A percentile compares a stretch with the other conserved stretches of the same genome.
Evolutionary conservation across 2,888 invertebrate species (phyloP).

Genomic region (Diloba caeruleocephala): DNA sequence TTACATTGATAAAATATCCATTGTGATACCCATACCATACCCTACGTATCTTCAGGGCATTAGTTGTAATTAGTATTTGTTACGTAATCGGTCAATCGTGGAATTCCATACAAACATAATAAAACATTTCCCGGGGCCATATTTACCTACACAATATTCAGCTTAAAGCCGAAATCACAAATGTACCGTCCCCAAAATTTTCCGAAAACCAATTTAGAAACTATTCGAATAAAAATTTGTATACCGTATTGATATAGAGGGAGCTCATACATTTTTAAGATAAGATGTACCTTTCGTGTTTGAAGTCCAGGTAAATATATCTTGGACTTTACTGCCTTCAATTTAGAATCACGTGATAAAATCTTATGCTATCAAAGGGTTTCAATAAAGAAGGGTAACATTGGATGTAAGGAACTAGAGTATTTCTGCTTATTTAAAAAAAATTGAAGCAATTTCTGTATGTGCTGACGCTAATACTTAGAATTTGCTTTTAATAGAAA

Average conservation of each 20-base stretch:
- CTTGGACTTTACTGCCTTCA: slow-evolving; percentile 36
- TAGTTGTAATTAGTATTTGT: no score
- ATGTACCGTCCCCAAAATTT: background rate
- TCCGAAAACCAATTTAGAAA: slow-evolving; percentile 17
- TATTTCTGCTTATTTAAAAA: background rate
- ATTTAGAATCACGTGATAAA: slow-evolving; percentile 46
- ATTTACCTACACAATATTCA: no score
- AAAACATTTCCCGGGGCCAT: no score
- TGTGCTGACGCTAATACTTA: no score
- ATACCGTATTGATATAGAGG: slow-evolving; percentile 18
- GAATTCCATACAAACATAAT: no score
- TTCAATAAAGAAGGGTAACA: slow-evolving; percentile 23
- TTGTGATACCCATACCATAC: no score
- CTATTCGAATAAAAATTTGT: slow-evolving; percentile 24
- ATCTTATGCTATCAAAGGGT: slow-evolving; percentile 35
- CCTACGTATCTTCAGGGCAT: no score
- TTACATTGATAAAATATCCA: no score
- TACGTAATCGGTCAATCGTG: no score
- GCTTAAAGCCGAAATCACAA: background rate
- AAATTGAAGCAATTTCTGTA: no score
- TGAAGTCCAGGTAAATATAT: slow-evolving; percentile 39
- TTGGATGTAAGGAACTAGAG: background rate
- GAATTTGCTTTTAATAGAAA: no score
- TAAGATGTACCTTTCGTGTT: slow-evolving; percentile 38
- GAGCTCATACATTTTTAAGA: slow-evolving; percentile 42